These are phyloP conservation scores for Aphyosemion australe DNA, from an alignment of 2,113 vertebrate species.

Conservation along the genomic window DNA sequence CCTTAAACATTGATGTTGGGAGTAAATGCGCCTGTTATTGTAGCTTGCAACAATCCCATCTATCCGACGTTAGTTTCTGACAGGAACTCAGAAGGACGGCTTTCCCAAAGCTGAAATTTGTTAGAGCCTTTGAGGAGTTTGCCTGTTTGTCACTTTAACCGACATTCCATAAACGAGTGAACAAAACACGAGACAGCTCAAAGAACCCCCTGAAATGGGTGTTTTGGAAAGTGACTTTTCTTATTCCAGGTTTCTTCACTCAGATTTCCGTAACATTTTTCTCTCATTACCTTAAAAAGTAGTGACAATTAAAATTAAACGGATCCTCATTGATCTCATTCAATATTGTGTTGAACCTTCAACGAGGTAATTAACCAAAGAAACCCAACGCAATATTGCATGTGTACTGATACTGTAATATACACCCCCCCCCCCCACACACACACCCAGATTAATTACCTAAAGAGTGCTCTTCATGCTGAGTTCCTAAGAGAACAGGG, in stretches of 20 bases:
- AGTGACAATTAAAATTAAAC: background rate
- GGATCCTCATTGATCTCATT: slow-evolving; percentile 11
- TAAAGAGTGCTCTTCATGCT: slow-evolving; percentile 69
- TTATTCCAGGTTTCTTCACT: too few species aligned
- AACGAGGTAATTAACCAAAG: slow-evolving; percentile 20
- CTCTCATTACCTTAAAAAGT: too few species aligned
- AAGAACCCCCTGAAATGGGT: too few species aligned
- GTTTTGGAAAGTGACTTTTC: too few species aligned
- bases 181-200: too few species aligned
- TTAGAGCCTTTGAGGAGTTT: slow-evolving; percentile 4
- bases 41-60: slow-evolving; percentile 43
- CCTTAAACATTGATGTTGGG: slow-evolving; percentile 55
- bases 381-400: slow-evolving; percentile 18
- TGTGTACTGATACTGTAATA: slow-evolving; percentile 41
- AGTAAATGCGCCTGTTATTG: slow-evolving; percentile 48
- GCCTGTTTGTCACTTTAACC: slow-evolving; percentile 39
- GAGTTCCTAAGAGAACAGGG: slow-evolving; percentile 68
- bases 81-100: slow-evolving; percentile 23
- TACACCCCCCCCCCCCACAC: too few species aligned
- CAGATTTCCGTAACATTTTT: too few species aligned
- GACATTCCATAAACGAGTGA: slow-evolving; percentile 2
- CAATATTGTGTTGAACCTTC: slow-evolving; percentile 33
- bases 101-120: slow-evolving; percentile 30
- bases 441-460: slow-evolving; percentile 75
- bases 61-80: slow-evolving; percentile 39